Conservation (phyloP, 2,888 invertebrate species). For the Erebia palarica region DNA sequence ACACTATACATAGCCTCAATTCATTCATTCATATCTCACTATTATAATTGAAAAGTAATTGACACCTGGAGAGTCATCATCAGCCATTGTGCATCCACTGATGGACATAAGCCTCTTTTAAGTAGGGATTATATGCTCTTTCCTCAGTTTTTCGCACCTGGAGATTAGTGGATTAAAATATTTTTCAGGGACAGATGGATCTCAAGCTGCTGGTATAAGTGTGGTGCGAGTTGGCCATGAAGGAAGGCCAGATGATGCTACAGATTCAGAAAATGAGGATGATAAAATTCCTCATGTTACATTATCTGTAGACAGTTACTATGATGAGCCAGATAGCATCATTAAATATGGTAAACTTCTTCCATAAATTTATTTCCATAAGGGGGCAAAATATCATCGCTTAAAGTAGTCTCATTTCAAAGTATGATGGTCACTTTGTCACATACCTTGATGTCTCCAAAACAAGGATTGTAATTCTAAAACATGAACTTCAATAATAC, state of each 20-base stretch:
- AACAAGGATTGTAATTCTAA: too few relatives aligned
- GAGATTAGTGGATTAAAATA: background rate
- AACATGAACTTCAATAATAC: too few relatives aligned
- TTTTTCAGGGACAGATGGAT: slow-evolving; percentile 71
- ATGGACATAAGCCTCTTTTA: too few relatives aligned
- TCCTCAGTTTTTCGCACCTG: too few relatives aligned
- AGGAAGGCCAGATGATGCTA: slow-evolving; percentile 79
- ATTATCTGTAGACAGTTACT: slow-evolving; percentile 85
- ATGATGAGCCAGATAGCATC: slow-evolving; percentile 80
- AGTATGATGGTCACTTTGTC: too few relatives aligned
- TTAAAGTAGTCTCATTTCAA: too few relatives aligned
- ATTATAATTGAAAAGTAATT: background rate
- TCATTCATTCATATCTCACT: background rate
- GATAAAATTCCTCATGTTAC: slow-evolving; percentile 85
- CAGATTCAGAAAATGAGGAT: slow-evolving; percentile 81
- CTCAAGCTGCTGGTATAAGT: slow-evolving; percentile 84
- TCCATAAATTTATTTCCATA: background rate
- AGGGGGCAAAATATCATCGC: too few relatives aligned
- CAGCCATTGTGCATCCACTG: too few relatives aligned
- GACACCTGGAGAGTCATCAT: background rate
- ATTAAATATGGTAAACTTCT: slow-evolving; percentile 71
- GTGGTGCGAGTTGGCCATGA: slow-evolving; percentile 83
- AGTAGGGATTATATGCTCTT: too few relatives aligned
- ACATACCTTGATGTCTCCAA: too few relatives aligned
- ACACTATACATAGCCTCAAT: background rate